Conservation (phyloP, 2,888 invertebrate species). For the Drosophila leonis region DNA sequence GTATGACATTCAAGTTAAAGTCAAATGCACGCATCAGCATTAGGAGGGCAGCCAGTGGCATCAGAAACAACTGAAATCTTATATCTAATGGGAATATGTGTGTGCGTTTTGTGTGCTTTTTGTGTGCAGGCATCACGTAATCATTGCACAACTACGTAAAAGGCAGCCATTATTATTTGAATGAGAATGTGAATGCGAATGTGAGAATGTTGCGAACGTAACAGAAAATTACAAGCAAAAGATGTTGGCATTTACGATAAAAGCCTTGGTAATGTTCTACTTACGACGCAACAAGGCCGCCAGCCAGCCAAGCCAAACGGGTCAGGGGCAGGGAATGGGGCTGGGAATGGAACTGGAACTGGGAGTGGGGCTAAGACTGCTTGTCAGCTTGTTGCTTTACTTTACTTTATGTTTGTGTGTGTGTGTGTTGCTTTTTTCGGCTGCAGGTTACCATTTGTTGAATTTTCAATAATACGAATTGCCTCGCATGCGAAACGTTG, state of each 20-base stretch:
- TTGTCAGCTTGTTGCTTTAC: constrained; percentile 48
- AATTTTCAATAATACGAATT: constrained; percentile 69
- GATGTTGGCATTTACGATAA: constrained; percentile 81
- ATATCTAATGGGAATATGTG: constrained; percentile 68
- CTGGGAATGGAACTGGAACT: background rate
- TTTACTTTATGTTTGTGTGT: constrained; percentile 1
- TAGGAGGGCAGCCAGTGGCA: constrained; percentile 42
- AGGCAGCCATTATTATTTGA: constrained; percentile 81
- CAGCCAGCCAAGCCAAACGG: constrained; percentile 22
- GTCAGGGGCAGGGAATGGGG: constrained; percentile 21
- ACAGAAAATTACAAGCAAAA: constrained; percentile 81
- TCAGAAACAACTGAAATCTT: constrained; percentile 67
- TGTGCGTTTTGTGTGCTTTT: constrained; percentile 42
- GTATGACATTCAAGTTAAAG: constrained; percentile 67
- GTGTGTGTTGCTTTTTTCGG: background rate
- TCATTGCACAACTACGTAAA: constrained; percentile 78
- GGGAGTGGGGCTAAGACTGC: constrained; percentile 1
- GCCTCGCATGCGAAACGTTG: constrained; percentile 70
- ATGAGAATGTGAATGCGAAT: constrained; percentile 73
- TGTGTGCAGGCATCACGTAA: constrained; percentile 75
- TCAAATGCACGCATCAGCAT: constrained; percentile 69
- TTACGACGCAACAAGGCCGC: constrained; percentile 63
- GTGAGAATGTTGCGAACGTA: constrained; percentile 71
- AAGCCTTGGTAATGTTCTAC: constrained; percentile 81
- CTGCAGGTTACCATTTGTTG: constrained; percentile 56